These are phyloP conservation scores for Cavia aperea DNA, from an alignment of 2,113 vertebrate genomes.

Conservation along the genomic window DNA sequence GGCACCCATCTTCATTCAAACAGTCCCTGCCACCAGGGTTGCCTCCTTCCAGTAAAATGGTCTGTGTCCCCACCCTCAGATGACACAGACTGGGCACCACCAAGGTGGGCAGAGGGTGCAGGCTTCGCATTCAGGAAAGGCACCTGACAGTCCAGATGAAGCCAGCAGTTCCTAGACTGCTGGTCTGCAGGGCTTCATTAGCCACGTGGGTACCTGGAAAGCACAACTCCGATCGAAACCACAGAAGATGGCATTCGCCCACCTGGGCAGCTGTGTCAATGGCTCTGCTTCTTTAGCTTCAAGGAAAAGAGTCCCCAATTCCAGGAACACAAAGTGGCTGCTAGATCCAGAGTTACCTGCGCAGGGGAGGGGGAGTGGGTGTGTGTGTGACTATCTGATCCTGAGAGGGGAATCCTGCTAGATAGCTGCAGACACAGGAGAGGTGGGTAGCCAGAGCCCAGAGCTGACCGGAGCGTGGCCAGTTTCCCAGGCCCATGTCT, in stretches of 20 bases:
- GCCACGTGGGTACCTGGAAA: accelerated
- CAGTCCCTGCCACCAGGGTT: conserved; percentile 50
- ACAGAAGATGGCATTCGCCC: background rate
- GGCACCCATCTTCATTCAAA: conserved; percentile 50
- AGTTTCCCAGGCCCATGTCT: conserved; percentile 66
- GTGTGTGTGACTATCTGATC: too few species aligned
- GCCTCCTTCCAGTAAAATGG: conserved; percentile 48
- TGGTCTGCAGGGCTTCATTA: background rate
- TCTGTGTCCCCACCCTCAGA: background rate
- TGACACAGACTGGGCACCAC: background rate
- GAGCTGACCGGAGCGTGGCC: conserved; percentile 39
- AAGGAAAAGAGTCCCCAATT: background rate
- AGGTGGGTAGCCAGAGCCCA: background rate
- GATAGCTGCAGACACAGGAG: background rate
- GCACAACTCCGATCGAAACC: background rate
- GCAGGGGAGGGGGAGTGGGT: too few species aligned
- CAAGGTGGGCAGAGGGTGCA: background rate
- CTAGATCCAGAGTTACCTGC: background rate
- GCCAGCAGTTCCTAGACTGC: background rate
- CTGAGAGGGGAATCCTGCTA: background rate
- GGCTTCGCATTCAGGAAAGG: background rate
- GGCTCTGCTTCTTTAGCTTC: background rate
- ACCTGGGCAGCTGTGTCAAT: background rate
- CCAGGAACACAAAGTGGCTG: background rate
- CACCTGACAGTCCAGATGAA: background rate